Base-by-base conservation (phyloP, 2,888 invertebrate genomes). In the Synergus japonicus region DNA sequence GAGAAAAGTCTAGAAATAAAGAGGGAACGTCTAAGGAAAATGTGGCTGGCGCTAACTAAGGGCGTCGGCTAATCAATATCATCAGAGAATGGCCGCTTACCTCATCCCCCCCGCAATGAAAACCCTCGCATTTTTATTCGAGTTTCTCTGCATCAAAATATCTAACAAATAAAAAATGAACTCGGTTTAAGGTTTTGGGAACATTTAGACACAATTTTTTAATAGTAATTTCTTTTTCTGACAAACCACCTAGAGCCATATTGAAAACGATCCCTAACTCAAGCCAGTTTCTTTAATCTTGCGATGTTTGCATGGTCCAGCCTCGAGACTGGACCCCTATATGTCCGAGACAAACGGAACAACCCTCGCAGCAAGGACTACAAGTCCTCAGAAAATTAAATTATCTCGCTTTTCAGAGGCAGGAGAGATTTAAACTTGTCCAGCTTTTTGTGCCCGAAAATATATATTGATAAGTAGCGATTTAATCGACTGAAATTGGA, bases 11-110 rank as follows among this genome's bases (percentile, higher is more conserved):
- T 18, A 15, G 64, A 54, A 43, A 82, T 80, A 81, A 79, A 79
- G 81, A 79, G 78, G 77, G 76, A 64, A 77, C 43, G 84, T 83
- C 79, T 80, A 86, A 88, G 87, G 88, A 88, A 89, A 90, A 87
- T 87, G 89, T 88, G 87, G 88, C 85, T 85, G 88, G 90, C 89
- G 91, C 89, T 91, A 91, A 91, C 91, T 91, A 91, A 90, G 91
- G 91, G 91, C 91, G 91, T 91, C 90, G 91, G 90, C 91, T 91
- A 91, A 91, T 91, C 91, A 91, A 91, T 91, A 91, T 91, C 89
- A 89, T 90, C 90, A 88, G 87, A 85, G 88, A 89, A 90, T 89
- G 90, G 89, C 89, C 88, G 88, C 88, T 87, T 63, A 65, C 76
- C 63, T 54, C 67, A 18, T 76, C 29, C 67, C 67, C 77, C 64